These are phyloP conservation scores for Macrosiphum euphorbiae DNA, from an alignment of 2,888 invertebrate species.

Conservation along the genomic window DNA sequence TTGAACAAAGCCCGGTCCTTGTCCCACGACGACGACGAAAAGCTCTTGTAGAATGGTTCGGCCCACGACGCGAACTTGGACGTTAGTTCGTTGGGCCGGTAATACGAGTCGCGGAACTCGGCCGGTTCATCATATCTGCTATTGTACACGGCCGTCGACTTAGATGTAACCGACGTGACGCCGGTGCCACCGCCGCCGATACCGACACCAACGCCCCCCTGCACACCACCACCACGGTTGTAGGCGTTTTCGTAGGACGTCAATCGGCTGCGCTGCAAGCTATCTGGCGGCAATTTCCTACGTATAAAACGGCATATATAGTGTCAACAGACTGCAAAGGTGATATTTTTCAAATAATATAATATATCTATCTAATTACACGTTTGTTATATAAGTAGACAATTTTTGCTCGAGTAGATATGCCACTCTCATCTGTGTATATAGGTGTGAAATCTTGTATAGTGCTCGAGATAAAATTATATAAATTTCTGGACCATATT, in stretches of 20 bases:
- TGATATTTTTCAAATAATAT: not conserved
- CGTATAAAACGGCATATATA: not conserved
- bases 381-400: not conserved
- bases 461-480: no score
- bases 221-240: not conserved
- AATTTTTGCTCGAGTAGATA: not conserved
- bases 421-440: no score
- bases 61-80: conserved; percentile 57
- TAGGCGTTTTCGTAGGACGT: conserved; percentile 45
- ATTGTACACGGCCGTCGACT: conserved; percentile 24
- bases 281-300: conserved; percentile 6
- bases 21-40: conserved; percentile 42
- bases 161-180: conserved; percentile 32
- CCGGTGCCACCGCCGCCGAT: not conserved
- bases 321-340: not conserved
- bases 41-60: conserved; percentile 53
- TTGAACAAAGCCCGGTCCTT: not conserved
- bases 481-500: not conserved
- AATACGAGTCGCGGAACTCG: conserved; percentile 57
- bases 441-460: not conserved
- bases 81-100: conserved; percentile 54
- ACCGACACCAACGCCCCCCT: not conserved
- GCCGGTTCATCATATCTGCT: conserved; percentile 59
- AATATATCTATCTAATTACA: not conserved
- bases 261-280: conserved; percentile 33